Base-by-base conservation (phyloP, 2,888 invertebrate genomes). In the Parnassius orleans region DNA sequence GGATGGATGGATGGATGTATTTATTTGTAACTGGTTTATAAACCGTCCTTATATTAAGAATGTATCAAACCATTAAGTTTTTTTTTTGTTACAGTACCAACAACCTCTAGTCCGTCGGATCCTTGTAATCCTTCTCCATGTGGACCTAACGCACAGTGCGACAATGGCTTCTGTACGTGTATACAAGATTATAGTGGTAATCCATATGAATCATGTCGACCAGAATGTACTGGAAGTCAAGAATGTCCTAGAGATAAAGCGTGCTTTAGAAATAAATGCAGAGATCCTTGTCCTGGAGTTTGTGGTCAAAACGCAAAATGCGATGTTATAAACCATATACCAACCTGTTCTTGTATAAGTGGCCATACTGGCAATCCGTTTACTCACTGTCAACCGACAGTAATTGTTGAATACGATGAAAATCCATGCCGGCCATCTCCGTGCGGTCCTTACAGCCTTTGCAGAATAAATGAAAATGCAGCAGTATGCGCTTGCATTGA, bases 381-480 rank as follows among this genome's bases (percentile, higher is more conserved):
- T 73, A 93, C 84, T 53, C 86, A 83, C 75, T 93, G 92, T 75
- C 88, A 78, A 70, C 80, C 79, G 60, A 75, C 87, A 61, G 84
- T 84, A 73, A 72, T 76, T 66, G 67, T 72, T 57, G 75, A 72
- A 67, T 72, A 66, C 48, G 84, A 83, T 57, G 91, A 84, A 70
- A 95, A 97, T 86, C 96, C 96, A 0, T 97, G 97, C 71, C 83
- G 85, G 67, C 95, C 96, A 51, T 96, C 95, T 53, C 94, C 95
- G 41, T 97, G 97, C 79, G 96, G 96, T 46, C 93, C 95, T 10
- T 95, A 95, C 73, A 95, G 96, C 57, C 94, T 95, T 73, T 97
- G 97, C 75, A 93, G 94, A 69, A 94, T 95, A 14, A 93, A 95
- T 41, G 95, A 95, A 61, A 95, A 96, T 74, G 94, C 95, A 2